Evolutionary conservation across 1,140 invertebrate genomes (phyloP).

Genomic region (Tetramorium simillimum): DNA sequence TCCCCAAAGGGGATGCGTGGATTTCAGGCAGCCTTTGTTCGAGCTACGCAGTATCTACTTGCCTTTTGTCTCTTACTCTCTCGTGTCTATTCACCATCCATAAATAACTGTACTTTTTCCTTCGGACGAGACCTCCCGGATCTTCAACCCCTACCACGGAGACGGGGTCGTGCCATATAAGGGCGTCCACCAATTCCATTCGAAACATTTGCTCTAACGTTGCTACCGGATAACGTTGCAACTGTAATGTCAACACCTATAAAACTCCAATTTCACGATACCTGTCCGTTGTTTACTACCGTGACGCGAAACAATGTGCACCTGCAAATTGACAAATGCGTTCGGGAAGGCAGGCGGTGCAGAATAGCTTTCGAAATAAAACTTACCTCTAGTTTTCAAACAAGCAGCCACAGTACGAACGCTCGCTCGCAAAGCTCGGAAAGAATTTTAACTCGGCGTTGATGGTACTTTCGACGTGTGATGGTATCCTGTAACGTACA

Average conservation of each 20-base stretch:
- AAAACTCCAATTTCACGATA: slow-evolving; percentile 27
- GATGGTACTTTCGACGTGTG: background rate
- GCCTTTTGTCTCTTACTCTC: background rate
- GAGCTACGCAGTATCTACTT: background rate
- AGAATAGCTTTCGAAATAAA: background rate
- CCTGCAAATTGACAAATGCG: slow-evolving; percentile 22
- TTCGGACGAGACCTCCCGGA: background rate
- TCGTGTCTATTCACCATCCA: slow-evolving; percentile 32
- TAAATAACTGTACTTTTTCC: slow-evolving; percentile 17
- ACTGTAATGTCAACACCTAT: background rate
- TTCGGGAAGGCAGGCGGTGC: background rate
- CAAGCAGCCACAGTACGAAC: background rate
- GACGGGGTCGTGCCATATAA: background rate
- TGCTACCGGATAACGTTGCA: background rate
- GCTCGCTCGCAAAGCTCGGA: background rate
- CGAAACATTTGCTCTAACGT: slow-evolving; percentile 15
- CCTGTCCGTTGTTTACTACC: background rate
- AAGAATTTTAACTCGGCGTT: background rate
- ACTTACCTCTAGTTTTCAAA: background rate
- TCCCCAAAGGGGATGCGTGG: background rate
- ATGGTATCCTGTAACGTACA: background rate
- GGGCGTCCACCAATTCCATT: background rate
- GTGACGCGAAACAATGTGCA: background rate
- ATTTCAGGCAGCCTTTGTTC: slow-evolving; percentile 18
- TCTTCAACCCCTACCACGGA: background rate